Conservation (phyloP, 2,888 invertebrate species). For the Silvanus unidentatus region DNA sequence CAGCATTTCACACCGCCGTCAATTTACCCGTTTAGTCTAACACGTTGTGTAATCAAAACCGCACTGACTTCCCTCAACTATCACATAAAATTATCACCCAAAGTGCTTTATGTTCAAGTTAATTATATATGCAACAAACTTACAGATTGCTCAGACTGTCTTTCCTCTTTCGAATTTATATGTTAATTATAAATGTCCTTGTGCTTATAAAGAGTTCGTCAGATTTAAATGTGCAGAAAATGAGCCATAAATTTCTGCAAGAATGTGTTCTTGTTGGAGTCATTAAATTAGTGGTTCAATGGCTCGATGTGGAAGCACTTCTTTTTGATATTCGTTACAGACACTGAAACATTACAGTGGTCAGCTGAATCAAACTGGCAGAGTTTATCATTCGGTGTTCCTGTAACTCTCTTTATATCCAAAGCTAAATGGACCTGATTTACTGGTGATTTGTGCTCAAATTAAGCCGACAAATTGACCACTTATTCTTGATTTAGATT, state of each 20-base stretch:
- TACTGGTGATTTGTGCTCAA: constrained; percentile 38
- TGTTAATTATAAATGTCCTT: background rate
- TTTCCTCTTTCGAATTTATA: constrained; percentile 1
- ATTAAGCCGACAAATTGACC: constrained; percentile 35
- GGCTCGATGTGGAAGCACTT: background rate
- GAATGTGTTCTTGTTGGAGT: background rate
- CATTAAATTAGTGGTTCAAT: background rate
- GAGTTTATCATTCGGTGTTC: constrained; percentile 34
- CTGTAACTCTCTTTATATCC: constrained; percentile 13
- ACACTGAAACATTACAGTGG: constrained; percentile 40
- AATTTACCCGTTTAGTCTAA: constrained; percentile 25
- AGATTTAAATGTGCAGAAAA: too few species aligned
- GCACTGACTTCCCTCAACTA: constrained; percentile 14
- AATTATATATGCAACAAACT: too few species aligned
- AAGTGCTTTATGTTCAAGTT: constrained; percentile 2
- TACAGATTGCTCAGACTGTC: background rate
- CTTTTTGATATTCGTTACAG: constrained; percentile 10
- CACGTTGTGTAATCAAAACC: constrained; percentile 27
- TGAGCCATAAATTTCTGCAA: too few species aligned
- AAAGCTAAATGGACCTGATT: constrained; percentile 35
- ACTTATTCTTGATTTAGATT: constrained; percentile 17
- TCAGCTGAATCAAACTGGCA: constrained; percentile 40
- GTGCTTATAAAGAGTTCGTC: too few species aligned
- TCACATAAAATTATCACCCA: constrained; percentile 5
- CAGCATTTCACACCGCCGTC: constrained; percentile 19